Evolutionary conservation across 2,113 vertebrate species (phyloP), one percentile per base, ranked within the genome.

Genomic region (Procavia capensis): DNA sequence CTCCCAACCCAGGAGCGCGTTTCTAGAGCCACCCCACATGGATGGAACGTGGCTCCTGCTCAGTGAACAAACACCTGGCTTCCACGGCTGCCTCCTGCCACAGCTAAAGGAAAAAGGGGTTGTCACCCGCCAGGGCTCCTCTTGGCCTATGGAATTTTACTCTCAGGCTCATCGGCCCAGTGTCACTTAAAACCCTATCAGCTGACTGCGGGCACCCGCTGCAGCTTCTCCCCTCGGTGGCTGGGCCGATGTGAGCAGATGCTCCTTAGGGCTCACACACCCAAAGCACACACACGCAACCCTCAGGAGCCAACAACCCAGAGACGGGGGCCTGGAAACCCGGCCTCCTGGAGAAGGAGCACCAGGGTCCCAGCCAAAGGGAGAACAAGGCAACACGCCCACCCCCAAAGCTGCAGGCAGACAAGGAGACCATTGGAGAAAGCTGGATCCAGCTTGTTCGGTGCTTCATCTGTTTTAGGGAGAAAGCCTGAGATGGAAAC

Each of bases 61-160:
- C n/a, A 59, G 47, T 57, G 22, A n/a, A 7, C 68, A 34, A 47
- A n/a, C 43, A 89, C 25, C 10, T 16, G 45, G 29, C 68, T 45
- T 68, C 39, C 7, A 31, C 0, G 14, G 47, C 29, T 0, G 4
- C 29, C 39, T 74, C 50, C 2, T 25, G 5, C 54, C n/a, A 39
- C 10, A 0, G 63, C 74, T 39, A 24, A 20, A 29, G 20, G 29
- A 8, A n/a, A 31, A 25, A n/a, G n/a, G n/a, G 4, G 25, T 19
- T 3, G n/a, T 20, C 78, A 50, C 39, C 81, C 59, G 5, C 29
- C 22, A 0, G 22, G 70, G 34, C 41, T 54, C 70, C 11, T 1
- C 17, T 3, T 2, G 27, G 6, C 45, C 25, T 7, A 4, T 0
- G 0, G 9, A 39, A 36, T 9, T 22, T 13, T n/a, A 47, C 36